phyloP scores from a whole-genome alignment of 2,113 vertebrate genomes.

The Hemibagrus wyckioides region DNA sequence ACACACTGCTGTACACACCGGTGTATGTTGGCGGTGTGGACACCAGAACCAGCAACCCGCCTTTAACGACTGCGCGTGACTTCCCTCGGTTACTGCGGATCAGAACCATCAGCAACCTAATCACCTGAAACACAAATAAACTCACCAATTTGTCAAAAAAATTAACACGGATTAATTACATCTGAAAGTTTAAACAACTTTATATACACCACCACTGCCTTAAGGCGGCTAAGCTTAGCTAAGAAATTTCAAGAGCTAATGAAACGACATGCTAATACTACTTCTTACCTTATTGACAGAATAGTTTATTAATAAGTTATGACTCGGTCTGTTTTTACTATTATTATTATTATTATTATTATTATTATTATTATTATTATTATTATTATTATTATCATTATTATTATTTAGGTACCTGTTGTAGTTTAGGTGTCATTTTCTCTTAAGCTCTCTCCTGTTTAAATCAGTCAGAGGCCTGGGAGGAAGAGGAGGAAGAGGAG shows the following conservation, averaged over 20 bases:
- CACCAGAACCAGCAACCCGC: constrained; percentile 27
- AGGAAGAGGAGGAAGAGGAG: neutral
- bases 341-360: neutral
- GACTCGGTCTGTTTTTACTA: no score
- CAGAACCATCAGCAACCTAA: constrained; percentile 25
- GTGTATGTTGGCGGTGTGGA: neutral
- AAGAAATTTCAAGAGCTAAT: no score
- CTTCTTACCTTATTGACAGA: no score
- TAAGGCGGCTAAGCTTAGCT: neutral
- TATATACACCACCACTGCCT: neutral
- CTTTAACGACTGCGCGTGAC: neutral
- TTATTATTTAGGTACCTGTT: constrained; percentile 6
- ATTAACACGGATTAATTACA: neutral
- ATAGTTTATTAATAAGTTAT: neutral
- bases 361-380: neutral
- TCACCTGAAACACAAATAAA: constrained; percentile 30
- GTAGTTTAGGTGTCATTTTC: neutral
- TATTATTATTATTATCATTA: neutral
- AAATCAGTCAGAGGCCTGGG: neutral
- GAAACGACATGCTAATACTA: no score
- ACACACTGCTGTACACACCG: neutral
- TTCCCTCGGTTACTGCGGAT: constrained; percentile 1
- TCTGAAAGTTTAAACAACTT: neutral
- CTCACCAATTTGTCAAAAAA: no score
- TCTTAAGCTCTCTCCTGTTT: neutral